Percentiles rank a stretch among this genome's conserved stretches.
Evolutionary conservation across 1,140 invertebrate species (phyloP).

Genomic region (Formica exsecta): DNA sequence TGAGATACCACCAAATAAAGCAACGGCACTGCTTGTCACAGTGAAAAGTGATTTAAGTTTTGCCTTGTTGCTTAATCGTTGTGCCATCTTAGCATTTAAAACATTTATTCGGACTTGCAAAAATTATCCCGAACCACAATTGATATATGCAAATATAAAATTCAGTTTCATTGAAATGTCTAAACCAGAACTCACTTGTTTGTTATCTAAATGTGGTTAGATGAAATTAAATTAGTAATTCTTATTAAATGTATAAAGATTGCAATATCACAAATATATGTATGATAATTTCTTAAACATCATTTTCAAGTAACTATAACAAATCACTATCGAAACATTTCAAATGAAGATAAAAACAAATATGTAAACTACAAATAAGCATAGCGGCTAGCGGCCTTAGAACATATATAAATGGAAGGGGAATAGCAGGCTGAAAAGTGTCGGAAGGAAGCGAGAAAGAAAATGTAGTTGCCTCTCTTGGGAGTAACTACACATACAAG

Average conservation of each 20-base stretch:
- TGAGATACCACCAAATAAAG: constrained; percentile 89
- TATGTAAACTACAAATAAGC: too few species aligned
- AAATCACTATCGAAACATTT: neutral
- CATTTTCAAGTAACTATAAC: neutral
- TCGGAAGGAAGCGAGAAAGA: too few species aligned
- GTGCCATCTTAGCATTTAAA: constrained; percentile 69
- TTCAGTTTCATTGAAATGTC: neutral
- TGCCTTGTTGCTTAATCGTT: constrained; percentile 69
- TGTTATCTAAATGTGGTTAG: neutral
- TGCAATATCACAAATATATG: neutral
- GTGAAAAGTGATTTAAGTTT: constrained; percentile 82
- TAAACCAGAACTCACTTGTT: neutral
- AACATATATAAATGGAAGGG: too few species aligned
- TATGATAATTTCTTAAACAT: neutral
- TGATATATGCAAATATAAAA: neutral
- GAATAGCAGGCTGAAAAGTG: too few species aligned
- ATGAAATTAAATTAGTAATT: neutral
- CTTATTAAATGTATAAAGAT: neutral
- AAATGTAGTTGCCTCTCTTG: too few species aligned
- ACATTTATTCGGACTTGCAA: neutral
- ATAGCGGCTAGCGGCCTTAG: too few species aligned
- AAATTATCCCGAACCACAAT: neutral
- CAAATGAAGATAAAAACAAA: neutral
- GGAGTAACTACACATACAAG: too few species aligned
- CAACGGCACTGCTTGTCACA: constrained; percentile 84